Evolutionary conservation across 2,113 vertebrate species (phyloP), one percentile per base, ranked within the genome.

Genomic region (Hyperopisus bebe): DNA sequence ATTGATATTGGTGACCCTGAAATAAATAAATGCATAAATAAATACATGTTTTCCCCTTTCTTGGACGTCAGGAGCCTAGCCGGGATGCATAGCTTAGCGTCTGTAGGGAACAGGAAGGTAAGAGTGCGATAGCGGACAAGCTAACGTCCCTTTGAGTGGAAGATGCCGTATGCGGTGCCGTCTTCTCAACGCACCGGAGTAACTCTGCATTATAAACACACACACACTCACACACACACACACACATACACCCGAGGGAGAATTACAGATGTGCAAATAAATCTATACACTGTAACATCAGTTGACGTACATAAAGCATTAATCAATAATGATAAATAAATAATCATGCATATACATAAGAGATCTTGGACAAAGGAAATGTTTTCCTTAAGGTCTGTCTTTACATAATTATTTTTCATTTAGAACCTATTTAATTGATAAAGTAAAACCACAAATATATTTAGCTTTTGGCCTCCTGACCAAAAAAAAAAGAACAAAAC

Each of bases 311-410:
- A 17, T 47, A 17, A 89, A 84, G 8, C 88, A 77, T 21, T 80
- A 74, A 77, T 77, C 27, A 10, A 51, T 89, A 80, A 89, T 89
- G 66, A 87, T 31, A 44, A 84, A 89, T 89, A 84, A 84, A 89
- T 62, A 89, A 35, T 58, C 89, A 89, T 89, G 89, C 89, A 89
- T 66, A 89, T 85, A 83, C 82, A 39, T 47, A 62, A 46, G 50
- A 62, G 44, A 89, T 15, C 5, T 24, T 19, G 77, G 80, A 82
- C 15, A 27, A 24, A 89, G 77, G 77, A 35, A 46, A 58, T 27
- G 19, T 55, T 9, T 58, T 62, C 50, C 80, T 46, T 66, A 53
- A 58, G 42, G 48, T 53, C 51, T 46, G 89, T 24, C n/a, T 84
- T 62, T 84, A 53, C 77, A 62, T 89, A 88, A 35, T 62, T 46